Evolutionary conservation across 2,113 vertebrate genomes (phyloP).

Genomic region (Campylomormyrus tamandua): DNA sequence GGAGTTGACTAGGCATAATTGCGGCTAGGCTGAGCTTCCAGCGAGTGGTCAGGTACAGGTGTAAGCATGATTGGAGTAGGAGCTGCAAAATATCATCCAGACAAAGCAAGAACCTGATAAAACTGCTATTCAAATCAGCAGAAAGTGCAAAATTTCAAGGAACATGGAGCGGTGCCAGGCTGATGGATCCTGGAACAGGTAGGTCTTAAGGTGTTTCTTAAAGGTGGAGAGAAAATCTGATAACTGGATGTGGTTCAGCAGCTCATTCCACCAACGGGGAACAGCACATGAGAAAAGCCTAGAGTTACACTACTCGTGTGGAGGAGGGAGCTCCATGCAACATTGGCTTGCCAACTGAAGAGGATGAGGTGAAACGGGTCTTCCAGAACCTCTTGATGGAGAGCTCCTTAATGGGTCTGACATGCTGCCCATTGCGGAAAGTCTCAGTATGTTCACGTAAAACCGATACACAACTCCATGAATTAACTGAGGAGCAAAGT

Average conservation of each 20-base stretch:
- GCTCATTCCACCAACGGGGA: neutral
- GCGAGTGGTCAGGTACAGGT: neutral
- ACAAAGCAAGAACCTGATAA: neutral
- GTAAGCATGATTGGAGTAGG: neutral
- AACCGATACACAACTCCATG: neutral
- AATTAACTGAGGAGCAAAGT: neutral
- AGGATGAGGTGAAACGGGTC: neutral
- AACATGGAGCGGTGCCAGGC: neutral
- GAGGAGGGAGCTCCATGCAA: neutral
- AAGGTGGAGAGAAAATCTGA: neutral
- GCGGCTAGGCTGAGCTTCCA: neutral
- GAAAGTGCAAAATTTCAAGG: neutral
- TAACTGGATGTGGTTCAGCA: neutral
- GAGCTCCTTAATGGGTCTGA: neutral
- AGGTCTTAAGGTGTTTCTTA: neutral
- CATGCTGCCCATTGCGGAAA: neutral
- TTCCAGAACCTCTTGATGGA: neutral
- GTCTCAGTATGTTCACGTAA: neutral
- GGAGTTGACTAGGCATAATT: neutral
- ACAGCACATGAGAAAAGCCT: neutral
- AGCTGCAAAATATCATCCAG: neutral
- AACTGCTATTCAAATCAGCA: neutral
- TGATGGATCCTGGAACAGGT: neutral
- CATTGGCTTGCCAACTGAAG: neutral
- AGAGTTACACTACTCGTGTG: neutral